A percentile compares a stretch with the other conserved stretches of the same genome.
Evolutionary conservation across 2,888 invertebrate genomes (phyloP).

Genomic region (Trissolcus brochymenae): DNA sequence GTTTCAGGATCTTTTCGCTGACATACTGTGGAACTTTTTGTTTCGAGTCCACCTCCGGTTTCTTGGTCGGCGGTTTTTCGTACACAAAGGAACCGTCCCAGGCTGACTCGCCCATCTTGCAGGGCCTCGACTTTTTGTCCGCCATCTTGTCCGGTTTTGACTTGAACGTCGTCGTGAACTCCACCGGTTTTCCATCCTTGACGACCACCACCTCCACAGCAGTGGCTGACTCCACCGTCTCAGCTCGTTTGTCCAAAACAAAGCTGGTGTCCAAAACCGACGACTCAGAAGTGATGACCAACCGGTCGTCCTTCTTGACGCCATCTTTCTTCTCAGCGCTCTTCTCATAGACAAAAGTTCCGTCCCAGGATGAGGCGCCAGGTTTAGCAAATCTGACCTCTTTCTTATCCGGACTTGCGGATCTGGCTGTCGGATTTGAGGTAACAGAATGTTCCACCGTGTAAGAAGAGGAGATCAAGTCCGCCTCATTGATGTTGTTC

Average conservation of each 20-base stretch:
- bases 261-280: slow-evolving; percentile 46
- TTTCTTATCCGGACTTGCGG: slow-evolving; percentile 62
- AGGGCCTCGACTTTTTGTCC: slow-evolving; percentile 58
- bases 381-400: slow-evolving; percentile 63
- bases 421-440: slow-evolving; percentile 51
- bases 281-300: slow-evolving; percentile 42
- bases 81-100: slow-evolving; percentile 80
- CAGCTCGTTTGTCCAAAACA: slow-evolving; percentile 62
- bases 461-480: slow-evolving; percentile 66
- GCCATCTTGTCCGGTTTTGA: slow-evolving; percentile 58
- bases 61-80: slow-evolving; percentile 74
- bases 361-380: slow-evolving; percentile 70
- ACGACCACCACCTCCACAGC: slow-evolving; percentile 67
- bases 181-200: slow-evolving; percentile 65
- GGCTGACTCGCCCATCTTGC: slow-evolving; percentile 68
- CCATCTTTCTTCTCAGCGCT: slow-evolving; percentile 54
- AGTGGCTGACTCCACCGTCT: slow-evolving; percentile 64
- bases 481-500: slow-evolving; percentile 70
- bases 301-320: slow-evolving; percentile 51
- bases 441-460: slow-evolving; percentile 64
- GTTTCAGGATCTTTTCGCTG: background rate
- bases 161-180: slow-evolving; percentile 42
- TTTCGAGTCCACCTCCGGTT: background rate
- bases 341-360: slow-evolving; percentile 64
- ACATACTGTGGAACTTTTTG: too few relatives aligned